Evolutionary conservation across 2,888 invertebrate genomes (phyloP), one percentile per base, ranked within the genome.

Genomic region (Amphipoea oculea): DNA sequence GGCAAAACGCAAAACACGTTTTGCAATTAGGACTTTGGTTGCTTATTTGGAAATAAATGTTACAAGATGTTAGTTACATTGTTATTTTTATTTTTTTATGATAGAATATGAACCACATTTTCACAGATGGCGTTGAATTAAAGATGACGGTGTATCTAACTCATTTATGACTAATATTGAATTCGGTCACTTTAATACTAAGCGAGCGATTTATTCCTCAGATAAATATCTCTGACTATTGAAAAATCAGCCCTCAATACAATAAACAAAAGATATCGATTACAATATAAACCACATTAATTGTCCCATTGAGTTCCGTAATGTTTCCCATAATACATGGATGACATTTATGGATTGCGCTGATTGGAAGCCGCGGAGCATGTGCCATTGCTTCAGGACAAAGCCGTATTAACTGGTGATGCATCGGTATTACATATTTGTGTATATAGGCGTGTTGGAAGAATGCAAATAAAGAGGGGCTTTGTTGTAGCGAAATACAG

Each of bases 371-470:
- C 84, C 36, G n/a, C 36, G 57, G 63, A 79, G 70, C 80, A 80
- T 84, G 72, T 65, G 68, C 84, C 85, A 80, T 84, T 82, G 63
- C 57, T 36, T 12, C 62, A 7, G 71, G 20, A 84, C 80, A 80
- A 80, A 69, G 80, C 63, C 84, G 14, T 65, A 84, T 65, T 73
- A 72, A 69, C 84, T 84, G 60, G 80, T 73, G 80, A 80, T 80
- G 68, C 57, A 84, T 82, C 45, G 72, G 14, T 65, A 48, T 57
- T 63, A 42, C 29, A 29, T 51, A 36, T 42, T 23, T 20, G 51
- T 54, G 9, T 57, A 23, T 23, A 57, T 9, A 17, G 9, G 9
- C 4, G 3, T 80, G 48, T 40, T 40, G n/a, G 14, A 40, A 17
- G n/a, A 66, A 54, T 17, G 17, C 2, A 12, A 9, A n/a, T 78